Conservation (phyloP, 2,888 invertebrate genomes). For the Orthonevra nobilis region DNA sequence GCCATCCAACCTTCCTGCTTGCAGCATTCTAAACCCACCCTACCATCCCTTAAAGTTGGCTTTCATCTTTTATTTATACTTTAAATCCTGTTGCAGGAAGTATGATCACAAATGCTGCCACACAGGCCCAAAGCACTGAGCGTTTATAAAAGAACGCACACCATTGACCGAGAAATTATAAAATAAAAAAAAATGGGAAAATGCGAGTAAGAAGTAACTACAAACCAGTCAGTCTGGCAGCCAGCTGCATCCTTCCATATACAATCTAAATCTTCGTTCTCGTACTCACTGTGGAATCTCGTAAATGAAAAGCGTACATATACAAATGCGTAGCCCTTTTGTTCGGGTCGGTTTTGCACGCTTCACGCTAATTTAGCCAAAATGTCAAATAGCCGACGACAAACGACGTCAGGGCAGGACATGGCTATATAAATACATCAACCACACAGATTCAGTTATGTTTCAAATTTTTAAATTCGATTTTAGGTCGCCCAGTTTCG, state of each 20-base stretch:
- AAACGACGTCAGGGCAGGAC: slow-evolving; percentile 64
- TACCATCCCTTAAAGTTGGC: not conserved
- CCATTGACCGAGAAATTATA: slow-evolving; percentile 28
- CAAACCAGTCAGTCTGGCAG: slow-evolving; percentile 21
- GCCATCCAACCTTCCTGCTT: too few relatives aligned
- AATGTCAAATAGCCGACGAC: slow-evolving; percentile 70
- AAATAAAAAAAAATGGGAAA: slow-evolving; percentile 21
- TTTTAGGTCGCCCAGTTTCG: too few relatives aligned
- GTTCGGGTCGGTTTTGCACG: slow-evolving; percentile 77
- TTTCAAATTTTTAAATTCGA: slow-evolving; percentile 25
- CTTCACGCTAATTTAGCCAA: slow-evolving; percentile 79
- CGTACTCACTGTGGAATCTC: not conserved
- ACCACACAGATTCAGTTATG: slow-evolving; percentile 8
- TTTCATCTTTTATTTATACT: too few relatives aligned
- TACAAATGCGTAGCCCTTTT: slow-evolving; percentile 45
- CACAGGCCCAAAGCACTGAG: slow-evolving; percentile 28
- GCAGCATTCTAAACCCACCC: too few relatives aligned
- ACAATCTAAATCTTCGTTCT: too few relatives aligned
- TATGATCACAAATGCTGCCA: not conserved
- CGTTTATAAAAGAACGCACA: slow-evolving; percentile 30
- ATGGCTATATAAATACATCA: slow-evolving; percentile 9
- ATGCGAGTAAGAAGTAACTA: slow-evolving; percentile 51
- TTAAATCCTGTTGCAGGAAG: not conserved
- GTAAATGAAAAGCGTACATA: slow-evolving; percentile 7
- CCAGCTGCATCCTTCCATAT: slow-evolving; percentile 62